phyloP scores from a whole-genome alignment of 2,113 vertebrate genomes.

The Amia ocellicauda region DNA sequence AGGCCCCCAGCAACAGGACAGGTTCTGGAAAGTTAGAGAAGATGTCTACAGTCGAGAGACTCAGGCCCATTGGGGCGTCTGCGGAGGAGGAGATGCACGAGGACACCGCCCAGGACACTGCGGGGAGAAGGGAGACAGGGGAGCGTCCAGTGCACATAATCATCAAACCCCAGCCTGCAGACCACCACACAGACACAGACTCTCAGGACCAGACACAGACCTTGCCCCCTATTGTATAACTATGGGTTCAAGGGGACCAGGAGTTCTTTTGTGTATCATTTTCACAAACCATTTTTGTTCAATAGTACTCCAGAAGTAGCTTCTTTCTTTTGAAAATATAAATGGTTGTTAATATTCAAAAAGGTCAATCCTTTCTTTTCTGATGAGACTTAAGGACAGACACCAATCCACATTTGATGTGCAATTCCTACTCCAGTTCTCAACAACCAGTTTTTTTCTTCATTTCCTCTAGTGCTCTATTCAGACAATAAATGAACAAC shows the following conservation, averaged over 20 bases:
- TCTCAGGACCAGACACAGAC: slow-evolving; percentile 38
- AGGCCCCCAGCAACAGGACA: slow-evolving; percentile 34
- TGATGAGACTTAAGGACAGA: background rate
- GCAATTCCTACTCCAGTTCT: slow-evolving; percentile 9
- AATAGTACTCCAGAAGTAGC: background rate
- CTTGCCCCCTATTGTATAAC: slow-evolving; percentile 49
- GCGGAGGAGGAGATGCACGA: slow-evolving; percentile 56
- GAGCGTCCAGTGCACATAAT: slow-evolving; percentile 61
- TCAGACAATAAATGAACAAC: too few relatives aligned
- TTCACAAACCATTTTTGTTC: background rate
- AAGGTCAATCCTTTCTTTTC: background rate
- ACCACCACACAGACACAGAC: slow-evolving; percentile 33
- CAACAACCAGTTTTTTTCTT: background rate
- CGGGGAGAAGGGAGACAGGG: slow-evolving; percentile 29
- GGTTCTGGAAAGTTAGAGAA: slow-evolving; percentile 48
- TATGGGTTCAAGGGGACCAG: background rate
- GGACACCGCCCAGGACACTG: slow-evolving; percentile 21
- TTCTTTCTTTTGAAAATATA: too few relatives aligned
- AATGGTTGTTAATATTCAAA: background rate
- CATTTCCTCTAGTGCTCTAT: too few relatives aligned
- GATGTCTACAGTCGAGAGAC: slow-evolving; percentile 44
- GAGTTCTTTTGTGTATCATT: background rate
- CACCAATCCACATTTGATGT: slow-evolving; percentile 26
- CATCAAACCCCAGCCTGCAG: slow-evolving; percentile 54
- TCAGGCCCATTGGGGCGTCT: slow-evolving; percentile 62